Conservation (phyloP, 2,888 invertebrate genomes). For the Lasioglossum calceatum region DNA sequence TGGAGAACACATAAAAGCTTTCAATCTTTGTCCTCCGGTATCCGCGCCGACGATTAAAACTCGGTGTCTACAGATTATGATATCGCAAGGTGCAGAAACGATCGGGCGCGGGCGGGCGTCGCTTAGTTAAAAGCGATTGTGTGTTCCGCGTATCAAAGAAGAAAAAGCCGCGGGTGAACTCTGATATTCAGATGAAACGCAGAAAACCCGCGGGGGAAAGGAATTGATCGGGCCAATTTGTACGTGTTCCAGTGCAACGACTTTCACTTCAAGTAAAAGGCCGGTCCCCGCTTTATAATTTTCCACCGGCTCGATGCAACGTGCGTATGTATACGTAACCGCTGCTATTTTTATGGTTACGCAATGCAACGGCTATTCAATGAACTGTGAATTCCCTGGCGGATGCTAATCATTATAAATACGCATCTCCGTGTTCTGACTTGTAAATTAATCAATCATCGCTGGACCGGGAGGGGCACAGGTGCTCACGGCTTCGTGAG, state of each 20-base stretch:
- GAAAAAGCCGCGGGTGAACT: conserved; percentile 7
- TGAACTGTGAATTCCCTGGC: neutral
- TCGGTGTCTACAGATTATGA: neutral
- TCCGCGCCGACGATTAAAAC: neutral
- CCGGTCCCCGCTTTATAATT: conserved; percentile 1
- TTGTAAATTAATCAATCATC: conserved; percentile 16
- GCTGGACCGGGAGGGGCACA: conserved; percentile 5
- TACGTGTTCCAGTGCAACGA: conserved; percentile 26
- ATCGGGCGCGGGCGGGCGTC: neutral
- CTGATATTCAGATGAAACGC: conserved; percentile 12
- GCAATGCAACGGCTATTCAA: conserved; percentile 6
- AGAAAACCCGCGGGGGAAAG: neutral
- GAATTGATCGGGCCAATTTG: conserved; percentile 39
- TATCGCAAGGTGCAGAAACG: neutral
- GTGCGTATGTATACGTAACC: conserved; percentile 19
- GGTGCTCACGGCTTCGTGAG: conserved; percentile 11
- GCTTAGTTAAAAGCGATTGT: neutral
- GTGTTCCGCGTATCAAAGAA: neutral
- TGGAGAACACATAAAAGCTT: neutral
- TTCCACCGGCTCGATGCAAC: conserved; percentile 17
- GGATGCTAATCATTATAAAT: conserved; percentile 6
- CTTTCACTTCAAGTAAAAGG: conserved; percentile 48
- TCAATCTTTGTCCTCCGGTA: neutral
- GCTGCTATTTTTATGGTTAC: conserved; percentile 14
- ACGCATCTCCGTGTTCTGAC: neutral